Percentiles rank a stretch among this genome's conserved stretches.
Conservation (phyloP, 2,797 vertebrate species). For the Lindbergichthys nudifrons region DNA sequence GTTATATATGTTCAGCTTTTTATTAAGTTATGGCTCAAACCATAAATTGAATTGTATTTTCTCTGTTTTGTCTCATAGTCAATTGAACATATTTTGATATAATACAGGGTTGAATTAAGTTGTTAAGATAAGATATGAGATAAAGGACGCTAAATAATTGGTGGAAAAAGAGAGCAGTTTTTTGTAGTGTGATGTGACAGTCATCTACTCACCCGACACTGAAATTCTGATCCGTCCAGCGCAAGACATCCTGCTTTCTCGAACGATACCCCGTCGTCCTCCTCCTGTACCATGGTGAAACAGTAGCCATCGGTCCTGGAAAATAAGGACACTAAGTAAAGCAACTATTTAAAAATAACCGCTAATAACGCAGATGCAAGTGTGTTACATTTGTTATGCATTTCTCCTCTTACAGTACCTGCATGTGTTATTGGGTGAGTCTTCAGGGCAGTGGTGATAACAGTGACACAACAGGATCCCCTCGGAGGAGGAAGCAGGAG, state of each 20-base stretch:
- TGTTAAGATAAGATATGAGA: neutral
- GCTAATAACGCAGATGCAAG: neutral
- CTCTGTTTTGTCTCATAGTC: neutral
- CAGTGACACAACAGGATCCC: constrained; percentile 92
- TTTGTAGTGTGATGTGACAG: neutral
- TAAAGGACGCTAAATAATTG: neutral
- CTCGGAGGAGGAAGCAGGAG: constrained; percentile 85
- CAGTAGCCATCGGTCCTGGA: constrained; percentile 94
- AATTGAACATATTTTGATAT: neutral
- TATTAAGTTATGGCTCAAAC: neutral
- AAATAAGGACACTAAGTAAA: constrained; percentile 19
- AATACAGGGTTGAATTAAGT: neutral
- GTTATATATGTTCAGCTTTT: neutral
- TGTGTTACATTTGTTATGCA: neutral
- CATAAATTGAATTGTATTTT: neutral
- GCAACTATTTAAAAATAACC: neutral
- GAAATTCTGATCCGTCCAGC: constrained; percentile 93
- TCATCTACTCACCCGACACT: constrained; percentile 89
- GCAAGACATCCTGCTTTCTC: constrained; percentile 94
- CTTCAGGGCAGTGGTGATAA: constrained; percentile 94
- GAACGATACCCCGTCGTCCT: constrained; percentile 89
- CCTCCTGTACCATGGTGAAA: constrained; percentile 97
- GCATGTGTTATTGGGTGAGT: constrained; percentile 94
- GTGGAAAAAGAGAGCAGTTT: neutral
- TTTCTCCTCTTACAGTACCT: constrained; percentile 78